Evolutionary conservation across 1,140 invertebrate genomes (phyloP).

Genomic region (Brachionus koreanus): DNA sequence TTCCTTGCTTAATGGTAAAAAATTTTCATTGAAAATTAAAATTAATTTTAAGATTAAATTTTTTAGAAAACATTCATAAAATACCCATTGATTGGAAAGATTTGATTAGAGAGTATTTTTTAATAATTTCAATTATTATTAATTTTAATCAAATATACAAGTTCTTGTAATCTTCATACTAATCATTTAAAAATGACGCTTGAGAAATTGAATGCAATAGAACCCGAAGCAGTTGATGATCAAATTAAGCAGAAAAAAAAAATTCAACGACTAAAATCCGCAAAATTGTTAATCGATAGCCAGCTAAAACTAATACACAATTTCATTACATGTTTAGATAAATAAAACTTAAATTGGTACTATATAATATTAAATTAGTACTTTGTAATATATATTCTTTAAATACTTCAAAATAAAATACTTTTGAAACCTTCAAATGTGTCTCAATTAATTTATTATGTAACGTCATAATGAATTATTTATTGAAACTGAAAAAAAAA

Average conservation of each 20-base stretch:
- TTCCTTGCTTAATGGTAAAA: constrained; percentile 18
- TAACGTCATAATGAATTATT: no score
- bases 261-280: background rate
- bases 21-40: background rate
- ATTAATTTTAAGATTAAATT: background rate
- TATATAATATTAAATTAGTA: background rate
- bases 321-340: constrained; percentile 20
- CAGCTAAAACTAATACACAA: constrained; percentile 31
- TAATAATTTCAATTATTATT: background rate
- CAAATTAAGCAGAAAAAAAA: background rate
- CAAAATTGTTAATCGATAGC: background rate
- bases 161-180: background rate
- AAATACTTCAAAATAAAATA: no score
- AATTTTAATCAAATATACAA: background rate
- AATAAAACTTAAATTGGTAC: background rate
- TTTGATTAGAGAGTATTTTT: constrained; percentile 32
- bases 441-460: no score
- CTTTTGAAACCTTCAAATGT: no score
- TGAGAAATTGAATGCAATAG: background rate
- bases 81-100: constrained; percentile 42
- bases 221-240: background rate
- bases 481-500: background rate
- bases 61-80: constrained; percentile 23
- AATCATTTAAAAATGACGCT: constrained; percentile 10
- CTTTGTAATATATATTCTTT: background rate